Evolutionary conservation across 1,140 invertebrate species (phyloP).

Genomic region (Drosophila fuyamai): DNA sequence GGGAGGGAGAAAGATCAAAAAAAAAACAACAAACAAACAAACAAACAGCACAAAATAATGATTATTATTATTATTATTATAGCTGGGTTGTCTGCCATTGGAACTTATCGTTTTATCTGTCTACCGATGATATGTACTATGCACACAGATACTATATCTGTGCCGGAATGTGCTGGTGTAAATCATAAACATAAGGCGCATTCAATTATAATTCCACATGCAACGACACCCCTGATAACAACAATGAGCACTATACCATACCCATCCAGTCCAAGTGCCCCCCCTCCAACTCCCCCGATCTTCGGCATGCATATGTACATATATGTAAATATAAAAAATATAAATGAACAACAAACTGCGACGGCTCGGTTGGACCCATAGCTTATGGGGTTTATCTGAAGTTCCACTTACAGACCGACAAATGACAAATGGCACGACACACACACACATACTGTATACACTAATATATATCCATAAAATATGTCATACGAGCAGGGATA

Average conservation of each 20-base stretch:
- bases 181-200: constrained; percentile 9
- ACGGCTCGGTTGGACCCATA: constrained; percentile 13
- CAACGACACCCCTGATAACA: constrained; percentile 22
- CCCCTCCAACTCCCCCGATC: constrained; percentile 6
- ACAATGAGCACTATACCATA: neutral
- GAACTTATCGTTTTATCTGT: constrained; percentile 9
- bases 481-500: constrained; percentile 19
- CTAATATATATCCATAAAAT: constrained; percentile 21
- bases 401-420: constrained; percentile 28
- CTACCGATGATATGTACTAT: neutral
- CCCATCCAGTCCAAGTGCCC: neutral
- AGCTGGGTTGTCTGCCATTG: constrained; percentile 16
- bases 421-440: constrained; percentile 7
- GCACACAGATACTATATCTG: neutral
- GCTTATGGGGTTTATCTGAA: constrained; percentile 33
- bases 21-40: neutral
- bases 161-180: constrained; percentile 23
- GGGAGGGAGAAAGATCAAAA: neutral
- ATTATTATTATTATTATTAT: constrained; percentile 37
- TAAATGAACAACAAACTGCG: constrained; percentile 9
- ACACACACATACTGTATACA: neutral
- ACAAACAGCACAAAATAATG: neutral
- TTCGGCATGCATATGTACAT: neutral
- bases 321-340: constrained; percentile 13
- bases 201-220: constrained; percentile 31